Base-by-base conservation (phyloP, 2,113 vertebrate genomes). In the Seriola rivoliana region DNA sequence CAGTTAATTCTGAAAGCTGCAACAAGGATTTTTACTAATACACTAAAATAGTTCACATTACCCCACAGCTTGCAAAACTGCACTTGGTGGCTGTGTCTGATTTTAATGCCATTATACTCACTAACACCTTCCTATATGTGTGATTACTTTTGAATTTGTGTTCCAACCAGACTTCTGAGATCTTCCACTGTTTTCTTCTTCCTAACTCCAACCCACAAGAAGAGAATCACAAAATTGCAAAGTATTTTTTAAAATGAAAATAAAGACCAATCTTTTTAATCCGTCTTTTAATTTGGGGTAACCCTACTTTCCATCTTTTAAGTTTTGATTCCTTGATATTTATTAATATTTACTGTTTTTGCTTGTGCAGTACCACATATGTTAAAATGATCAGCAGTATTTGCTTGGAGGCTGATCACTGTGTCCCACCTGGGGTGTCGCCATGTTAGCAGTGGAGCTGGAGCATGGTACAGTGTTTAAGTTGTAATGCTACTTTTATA, bases 361-460 rank as follows among this genome's bases (percentile, higher is more conserved):
- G 21, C 48, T 64, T 64, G 8, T 59, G 40, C 6, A 63, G 16
- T 34, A 48, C 38, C 11, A 40, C 65, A 64, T 60, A 29, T 71
- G 25, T 57, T 70, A 59, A 50, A 67, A 62, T 25, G 5, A 69
- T 75, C 23, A 34, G 2, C 60, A 38, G 32, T 14, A n/a, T 65
- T 71, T 62, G 17, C n/a, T 54, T 42, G 2, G 32, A 59, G 19
- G 21, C 59, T 57, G 21, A 54, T 70, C 52, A 3, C 38, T 55
- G 16, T 70, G 59, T 60, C 29, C 21, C 64, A 74, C 42, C 58
- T 72, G 63, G 25, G 25, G 25, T 25, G 25, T 25, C 9, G 6
- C 55, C 21, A 44, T 65, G 9, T 60, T 81, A 68, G 69, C 73
- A 25, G 32, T 59, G 32, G 78, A 19, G 25, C 44, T 16, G 42